Conservation (phyloP, 2,113 vertebrate genomes). For the Gracilinanus agilis region DNA sequence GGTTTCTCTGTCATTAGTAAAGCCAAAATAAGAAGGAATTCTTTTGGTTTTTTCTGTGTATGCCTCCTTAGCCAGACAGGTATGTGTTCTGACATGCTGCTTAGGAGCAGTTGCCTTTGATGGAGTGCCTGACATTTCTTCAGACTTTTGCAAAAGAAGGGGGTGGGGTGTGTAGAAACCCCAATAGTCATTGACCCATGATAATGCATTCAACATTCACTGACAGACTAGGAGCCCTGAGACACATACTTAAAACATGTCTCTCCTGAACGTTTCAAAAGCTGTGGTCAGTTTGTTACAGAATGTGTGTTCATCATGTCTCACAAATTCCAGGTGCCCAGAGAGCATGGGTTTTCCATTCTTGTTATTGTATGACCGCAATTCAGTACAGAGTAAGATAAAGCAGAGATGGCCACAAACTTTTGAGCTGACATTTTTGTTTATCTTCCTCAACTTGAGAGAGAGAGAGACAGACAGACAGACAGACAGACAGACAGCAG, state of each 20-base stretch:
- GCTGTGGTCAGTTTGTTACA: not conserved
- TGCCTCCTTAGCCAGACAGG: not conserved
- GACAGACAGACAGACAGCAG: too few relatives aligned
- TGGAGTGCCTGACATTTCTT: not conserved
- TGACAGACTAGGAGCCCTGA: not conserved
- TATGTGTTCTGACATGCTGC: not conserved
- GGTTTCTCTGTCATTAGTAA: not conserved
- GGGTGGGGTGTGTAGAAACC: too few relatives aligned
- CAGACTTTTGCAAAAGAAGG: not conserved
- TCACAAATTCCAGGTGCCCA: slow-evolving; percentile 13
- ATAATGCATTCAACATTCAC: not conserved
- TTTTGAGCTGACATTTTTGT: not conserved
- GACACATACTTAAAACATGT: not conserved
- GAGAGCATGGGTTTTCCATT: not conserved
- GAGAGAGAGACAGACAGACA: fast-evolving
- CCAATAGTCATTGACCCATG: not conserved
- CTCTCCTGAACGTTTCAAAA: not conserved
- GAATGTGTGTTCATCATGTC: not conserved
- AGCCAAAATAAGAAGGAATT: not conserved
- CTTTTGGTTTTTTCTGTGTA: not conserved
- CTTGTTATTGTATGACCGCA: not conserved
- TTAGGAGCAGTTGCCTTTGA: slow-evolving; percentile 12
- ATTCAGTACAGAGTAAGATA: not conserved
- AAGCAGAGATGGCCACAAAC: not conserved
- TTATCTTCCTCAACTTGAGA: not conserved